Conservation (phyloP, 1,140 invertebrate genomes). For the Pseudomyrmex sp. region DNA sequence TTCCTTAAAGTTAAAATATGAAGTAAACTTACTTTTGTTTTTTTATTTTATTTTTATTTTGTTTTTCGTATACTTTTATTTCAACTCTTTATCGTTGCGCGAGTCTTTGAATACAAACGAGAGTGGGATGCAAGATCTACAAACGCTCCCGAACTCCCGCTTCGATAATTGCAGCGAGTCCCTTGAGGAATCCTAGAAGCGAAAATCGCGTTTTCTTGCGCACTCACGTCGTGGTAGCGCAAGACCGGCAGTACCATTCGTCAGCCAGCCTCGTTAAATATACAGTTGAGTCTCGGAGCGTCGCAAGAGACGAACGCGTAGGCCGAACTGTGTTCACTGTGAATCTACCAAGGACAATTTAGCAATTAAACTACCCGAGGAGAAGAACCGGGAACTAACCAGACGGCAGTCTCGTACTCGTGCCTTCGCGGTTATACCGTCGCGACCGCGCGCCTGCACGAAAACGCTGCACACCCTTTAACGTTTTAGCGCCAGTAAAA, state of each 20-base stretch:
- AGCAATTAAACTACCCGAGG: slow-evolving; percentile 78
- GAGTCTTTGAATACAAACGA: not conserved
- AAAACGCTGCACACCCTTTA: not conserved
- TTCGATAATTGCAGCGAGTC: slow-evolving; percentile 43
- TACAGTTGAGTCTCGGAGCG: not conserved
- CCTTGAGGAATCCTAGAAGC: not conserved
- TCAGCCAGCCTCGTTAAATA: slow-evolving; percentile 30
- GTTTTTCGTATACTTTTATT: not conserved
- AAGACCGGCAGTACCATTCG: slow-evolving; percentile 19
- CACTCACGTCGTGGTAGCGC: slow-evolving; percentile 14
- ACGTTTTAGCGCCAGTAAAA: slow-evolving; percentile 49
- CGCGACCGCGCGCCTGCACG: slow-evolving; percentile 26
- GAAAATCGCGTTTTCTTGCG: slow-evolving; percentile 15
- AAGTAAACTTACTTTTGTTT: not conserved
- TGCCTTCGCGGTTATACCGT: slow-evolving; percentile 46
- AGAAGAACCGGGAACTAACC: slow-evolving; percentile 73
- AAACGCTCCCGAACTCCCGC: not conserved
- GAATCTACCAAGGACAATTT: slow-evolving; percentile 74
- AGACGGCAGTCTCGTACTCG: slow-evolving; percentile 52
- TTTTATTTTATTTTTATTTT: not conserved
- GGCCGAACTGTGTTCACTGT: slow-evolving; percentile 11
- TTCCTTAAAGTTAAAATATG: not conserved
- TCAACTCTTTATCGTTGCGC: not conserved
- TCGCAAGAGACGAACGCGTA: slow-evolving; percentile 17
- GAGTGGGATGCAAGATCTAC: not conserved